A percentile compares a stretch with the other conserved stretches of the same genome.
Evolutionary conservation across 2,113 vertebrate genomes (phyloP).

Genomic region (Isurus oxyrinchus): DNA sequence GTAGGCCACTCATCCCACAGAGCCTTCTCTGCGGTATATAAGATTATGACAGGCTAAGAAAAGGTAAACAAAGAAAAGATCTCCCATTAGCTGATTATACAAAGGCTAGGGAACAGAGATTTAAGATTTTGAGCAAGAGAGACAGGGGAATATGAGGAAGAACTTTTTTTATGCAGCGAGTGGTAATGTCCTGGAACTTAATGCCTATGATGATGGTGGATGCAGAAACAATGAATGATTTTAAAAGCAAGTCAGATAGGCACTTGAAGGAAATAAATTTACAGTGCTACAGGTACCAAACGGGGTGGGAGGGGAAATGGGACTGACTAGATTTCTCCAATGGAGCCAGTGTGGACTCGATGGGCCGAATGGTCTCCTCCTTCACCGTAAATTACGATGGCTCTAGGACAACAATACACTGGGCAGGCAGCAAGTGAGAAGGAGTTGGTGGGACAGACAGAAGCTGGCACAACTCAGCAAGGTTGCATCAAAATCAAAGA

Average conservation of each 20-base stretch:
- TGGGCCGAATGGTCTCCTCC: too few relatives aligned
- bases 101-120: background rate
- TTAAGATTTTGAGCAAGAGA: background rate
- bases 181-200: background rate
- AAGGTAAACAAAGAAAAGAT: background rate
- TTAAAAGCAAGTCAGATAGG: background rate
- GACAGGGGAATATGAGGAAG: too few relatives aligned
- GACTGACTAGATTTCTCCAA: background rate
- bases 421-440: background rate
- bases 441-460: background rate
- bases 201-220: background rate
- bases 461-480: background rate
- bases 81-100: background rate
- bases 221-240: background rate
- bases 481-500: background rate
- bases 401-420: background rate
- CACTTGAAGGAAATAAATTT: background rate
- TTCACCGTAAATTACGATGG: too few relatives aligned
- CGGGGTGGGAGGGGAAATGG: background rate
- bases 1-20: too few relatives aligned
- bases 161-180: background rate
- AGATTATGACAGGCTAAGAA: background rate
- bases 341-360: background rate
- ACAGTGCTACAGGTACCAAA: background rate
- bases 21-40: background rate